These are phyloP conservation scores for Ceyx melanurus DNA, from an alignment of 2,113 vertebrate genomes.

Conservation along the genomic window DNA sequence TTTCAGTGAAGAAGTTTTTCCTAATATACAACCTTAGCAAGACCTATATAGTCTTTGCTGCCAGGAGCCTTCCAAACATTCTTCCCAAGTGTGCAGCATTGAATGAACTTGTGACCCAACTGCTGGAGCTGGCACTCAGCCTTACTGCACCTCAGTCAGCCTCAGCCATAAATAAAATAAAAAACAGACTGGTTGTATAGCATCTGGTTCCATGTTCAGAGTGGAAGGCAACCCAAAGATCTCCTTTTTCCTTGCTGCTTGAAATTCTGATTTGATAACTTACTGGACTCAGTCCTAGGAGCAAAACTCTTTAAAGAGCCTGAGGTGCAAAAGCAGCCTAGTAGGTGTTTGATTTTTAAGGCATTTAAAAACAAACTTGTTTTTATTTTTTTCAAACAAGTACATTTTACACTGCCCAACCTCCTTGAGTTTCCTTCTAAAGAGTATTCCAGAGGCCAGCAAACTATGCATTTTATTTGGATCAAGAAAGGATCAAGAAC, in stretches of 20 bases:
- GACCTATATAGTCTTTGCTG: not conserved
- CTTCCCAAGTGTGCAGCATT: not conserved
- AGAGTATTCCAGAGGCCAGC: not conserved
- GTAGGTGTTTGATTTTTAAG: not conserved
- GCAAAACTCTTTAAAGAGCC: not conserved
- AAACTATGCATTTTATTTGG: not conserved
- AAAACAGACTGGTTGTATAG: not conserved
- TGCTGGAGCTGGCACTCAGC: too few species aligned
- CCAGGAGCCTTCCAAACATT: not conserved
- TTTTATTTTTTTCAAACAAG: not conserved
- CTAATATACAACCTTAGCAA: not conserved
- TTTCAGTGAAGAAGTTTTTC: not conserved
- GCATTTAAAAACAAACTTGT: not conserved
- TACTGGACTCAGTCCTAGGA: not conserved
- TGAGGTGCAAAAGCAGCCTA: not conserved
- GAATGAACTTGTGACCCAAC: not conserved
- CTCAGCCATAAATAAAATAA: not conserved
- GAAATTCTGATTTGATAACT: not conserved
- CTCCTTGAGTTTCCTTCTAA: not conserved
- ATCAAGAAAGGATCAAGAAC: not conserved
- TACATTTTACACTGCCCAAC: not conserved
- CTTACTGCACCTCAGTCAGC: not conserved
- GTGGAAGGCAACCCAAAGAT: not conserved
- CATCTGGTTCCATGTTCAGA: not conserved
- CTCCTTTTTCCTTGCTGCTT: not conserved